Base-by-base conservation (phyloP, 2,113 vertebrate species). In the Entelurus aequoreus region DNA sequence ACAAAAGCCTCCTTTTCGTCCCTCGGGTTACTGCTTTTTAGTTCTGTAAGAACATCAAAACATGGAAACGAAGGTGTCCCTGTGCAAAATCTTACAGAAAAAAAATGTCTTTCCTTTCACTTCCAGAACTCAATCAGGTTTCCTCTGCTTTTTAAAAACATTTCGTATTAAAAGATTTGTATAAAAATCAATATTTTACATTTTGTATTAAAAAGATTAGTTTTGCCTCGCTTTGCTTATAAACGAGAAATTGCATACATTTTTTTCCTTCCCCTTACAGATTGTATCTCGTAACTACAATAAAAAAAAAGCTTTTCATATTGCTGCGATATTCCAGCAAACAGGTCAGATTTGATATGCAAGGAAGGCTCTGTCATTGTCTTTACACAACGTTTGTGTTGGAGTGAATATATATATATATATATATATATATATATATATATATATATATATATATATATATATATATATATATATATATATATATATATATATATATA, bases 41-140 rank as follows among this genome's bases (percentile, higher is more conserved):
- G 93, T 93, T 92, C 93, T 95, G 94, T 94, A 94, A 94, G 93
- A 90, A 97, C 95, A 96, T 97, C 94, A 93, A 92, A 94, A 95
- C 95, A 94, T 94, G 96, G 94, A 95, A 95, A 95, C 94, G 89
- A 94, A 93, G 93, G 91, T 88, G 89, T 90, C 88, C 88, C 87
- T 90, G 90, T 90, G 89, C 90, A 90, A 90, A 90, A 83, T 83
- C 60, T 80, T 83, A 89, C 87, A 86, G 82, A 87, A 90, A 88
- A 85, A 87, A 88, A 88, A 86, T 80, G 84, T 70, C 88, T 86
- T 87, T 83, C 87, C 69, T 88, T 86, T 87, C 71, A 74, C 81
- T 74, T 83, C 78, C 77, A 79, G 70, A 89, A 89, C 83, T 78
- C 73, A 81, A 37, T 79, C 84, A 85, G 76, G 79, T 88, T 86